Evolutionary conservation across 2,113 vertebrate species (phyloP).

Genomic region (Tragelaphus imberbis): DNA sequence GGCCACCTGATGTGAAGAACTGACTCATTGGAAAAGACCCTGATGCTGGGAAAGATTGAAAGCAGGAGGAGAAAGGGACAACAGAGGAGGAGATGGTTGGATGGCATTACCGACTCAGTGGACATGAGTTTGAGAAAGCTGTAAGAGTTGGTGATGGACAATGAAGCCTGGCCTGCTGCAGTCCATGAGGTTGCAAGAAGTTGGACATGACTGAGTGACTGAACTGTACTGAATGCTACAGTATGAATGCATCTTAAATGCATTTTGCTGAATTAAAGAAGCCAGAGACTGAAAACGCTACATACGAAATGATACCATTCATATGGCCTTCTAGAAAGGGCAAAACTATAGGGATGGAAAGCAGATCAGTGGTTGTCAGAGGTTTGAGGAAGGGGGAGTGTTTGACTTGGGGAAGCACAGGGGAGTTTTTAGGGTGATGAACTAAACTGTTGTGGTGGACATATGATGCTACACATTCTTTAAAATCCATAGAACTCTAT

Average conservation of each 20-base stretch:
- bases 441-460: neutral
- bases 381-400: neutral
- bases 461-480: neutral
- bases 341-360: neutral
- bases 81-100: neutral
- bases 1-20: neutral
- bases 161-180: neutral
- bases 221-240: neutral
- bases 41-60: neutral
- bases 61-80: neutral
- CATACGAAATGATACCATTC: neutral
- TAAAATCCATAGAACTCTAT: neutral
- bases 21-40: neutral
- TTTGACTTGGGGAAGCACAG: neutral
- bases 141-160: neutral
- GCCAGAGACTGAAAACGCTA: neutral
- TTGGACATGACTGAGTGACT: neutral
- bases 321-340: neutral
- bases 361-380: neutral
- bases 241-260: neutral
- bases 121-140: neutral
- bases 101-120: neutral
- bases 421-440: neutral
- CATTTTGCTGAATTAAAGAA: neutral
- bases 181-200: neutral